Evolutionary conservation across 2,888 invertebrate species (phyloP), one percentile per base, ranked within the genome.

Genomic region (Phragmatobia fuliginosa): DNA sequence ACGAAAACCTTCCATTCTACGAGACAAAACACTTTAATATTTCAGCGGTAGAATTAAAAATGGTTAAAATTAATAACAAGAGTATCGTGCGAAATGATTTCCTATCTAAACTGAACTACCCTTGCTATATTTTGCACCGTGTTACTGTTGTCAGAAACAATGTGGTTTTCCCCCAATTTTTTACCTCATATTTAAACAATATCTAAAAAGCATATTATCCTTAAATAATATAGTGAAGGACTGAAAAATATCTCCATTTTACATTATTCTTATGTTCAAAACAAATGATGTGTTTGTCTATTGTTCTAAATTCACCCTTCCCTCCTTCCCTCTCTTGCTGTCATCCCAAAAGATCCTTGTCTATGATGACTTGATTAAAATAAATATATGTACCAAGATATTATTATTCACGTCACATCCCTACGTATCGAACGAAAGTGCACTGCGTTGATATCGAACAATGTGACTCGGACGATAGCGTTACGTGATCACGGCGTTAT

Each of bases 391-490:
- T 18, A 67, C 32, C 31, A 33, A 52, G 38, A 38, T 38, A 67
- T 56, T 59, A 56, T 25, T 28, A 62, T 67, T 52, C 25, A 21
- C 28, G 58, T 45, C 69, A n/a, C 89, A 90, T 49, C 92, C 92
- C 91, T 92, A 75, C 73, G 63, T 89, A 90, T 91, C 89, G 76
- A 83, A 84, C 81, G 90, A 91, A 91, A 92, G 91, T 91, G 88
- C 90, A 89, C 84, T 88, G 85, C 90, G 77, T 83, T 85, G 91
- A 89, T 92, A 93, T 88, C 89, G 81, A 88, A 91, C 92, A 91
- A 91, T 91, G 92, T 90, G 91, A 91, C 91, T 88, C 87, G 77
- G 73, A 80, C 88, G 91, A 89, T 93, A 92, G 79, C 80, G 88
- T 78, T 78, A 80, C 87, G 87, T 78, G 84, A 86, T 90, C 89